Base-by-base conservation (phyloP, 2,797 vertebrate genomes). In the Rousettus madagascariensis region DNA sequence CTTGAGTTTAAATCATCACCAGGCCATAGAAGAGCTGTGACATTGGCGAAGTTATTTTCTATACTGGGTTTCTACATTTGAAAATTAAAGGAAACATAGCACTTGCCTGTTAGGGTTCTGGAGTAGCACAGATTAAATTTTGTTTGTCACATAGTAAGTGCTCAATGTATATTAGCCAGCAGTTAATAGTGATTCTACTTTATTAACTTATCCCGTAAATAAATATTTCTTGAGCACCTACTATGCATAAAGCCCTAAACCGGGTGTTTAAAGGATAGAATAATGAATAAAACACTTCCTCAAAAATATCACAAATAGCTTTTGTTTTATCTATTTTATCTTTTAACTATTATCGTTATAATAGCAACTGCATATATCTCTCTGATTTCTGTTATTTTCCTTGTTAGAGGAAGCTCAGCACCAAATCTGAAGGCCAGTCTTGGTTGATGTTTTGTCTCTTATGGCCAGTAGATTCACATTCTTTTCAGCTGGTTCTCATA, bases 281-380 rank as follows among this genome's bases (percentile, higher is more conserved):
- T 33, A 94, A 55, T 22, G 46, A 79, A 71, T 75, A 71, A 92
- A 8, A 89, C 0, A 88, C 0, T 91, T 61, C 79, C 71, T 95
- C 24, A 91, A 86, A 91, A 78, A 30, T 30, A 90, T 78, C 57
- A 69, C 22, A 82, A 80, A 22, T 68, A 84, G 78, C 63, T 91
- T 66, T 72, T 46, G 68, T 63, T 79, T 71, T 71, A 68, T 53
- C 22, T 90, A 72, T 71, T 77, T 33, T 55, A 55, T 71, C 28
- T 93, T 72, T 92, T 69, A 38, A 19, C 33, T 82, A 28, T 65
- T 91, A 79, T 19, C 9, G 77, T 92, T 59, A 38, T 55, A 75
- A 71, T 2, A 65, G 10, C 55, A 66, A 53, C 10, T 38, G 24
- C 84, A 24, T 65, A 66, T 49, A 55, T 65, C 71, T 86, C 49